Evolutionary conservation across 1,140 invertebrate genomes (phyloP), one percentile per base, ranked within the genome.

Genomic region (Meloidogyne floridensis): DNA sequence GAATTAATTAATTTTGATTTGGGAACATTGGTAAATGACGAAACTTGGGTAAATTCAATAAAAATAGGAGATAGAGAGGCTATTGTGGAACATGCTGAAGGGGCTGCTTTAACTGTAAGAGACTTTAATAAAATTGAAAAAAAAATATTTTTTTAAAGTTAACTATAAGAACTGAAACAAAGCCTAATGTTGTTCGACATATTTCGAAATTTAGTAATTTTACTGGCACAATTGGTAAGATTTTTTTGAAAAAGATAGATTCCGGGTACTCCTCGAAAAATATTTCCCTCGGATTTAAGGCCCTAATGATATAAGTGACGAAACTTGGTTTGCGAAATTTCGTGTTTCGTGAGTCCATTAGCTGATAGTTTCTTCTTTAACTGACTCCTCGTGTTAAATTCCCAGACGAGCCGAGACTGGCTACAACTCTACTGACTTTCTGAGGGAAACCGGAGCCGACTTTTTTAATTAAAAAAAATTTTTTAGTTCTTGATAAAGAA

Each of bases 51-150:
- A 32, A 82, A 81, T 65, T 70, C 74, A 18, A 80, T 88, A 47
- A 70, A 77, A 56, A 77, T 83, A 20, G 85, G 82, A 5, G 81
- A 65, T 42, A 76, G 87, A 65, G 72, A 80, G 7, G 86, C 86
- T 0, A 82, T 74, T 72, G 80, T 87, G n/a, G 82, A 84, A 71
- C 86, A 87, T 79, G 86, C 82, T 8, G 87, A 87, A 77, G 87
- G 87, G 56, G 82, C 84, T 4, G 74, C 54, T 15, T 73, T 87
- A 32, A 65, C 77, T 72, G 86, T 86, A 32, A 32, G 32, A 32
- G 82, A 71, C 47, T 69, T 18, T 69, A 32, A 32, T 32, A 32
- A 32, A 32, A 32, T 32, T 32, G 32, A 32, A 32, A 32, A 32
- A 32, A 32, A 32, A 32, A 2, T 32, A 32, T 32, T 32, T 32